Base-by-base conservation (phyloP, 2,797 vertebrate genomes). In the Vireo griseus region DNA sequence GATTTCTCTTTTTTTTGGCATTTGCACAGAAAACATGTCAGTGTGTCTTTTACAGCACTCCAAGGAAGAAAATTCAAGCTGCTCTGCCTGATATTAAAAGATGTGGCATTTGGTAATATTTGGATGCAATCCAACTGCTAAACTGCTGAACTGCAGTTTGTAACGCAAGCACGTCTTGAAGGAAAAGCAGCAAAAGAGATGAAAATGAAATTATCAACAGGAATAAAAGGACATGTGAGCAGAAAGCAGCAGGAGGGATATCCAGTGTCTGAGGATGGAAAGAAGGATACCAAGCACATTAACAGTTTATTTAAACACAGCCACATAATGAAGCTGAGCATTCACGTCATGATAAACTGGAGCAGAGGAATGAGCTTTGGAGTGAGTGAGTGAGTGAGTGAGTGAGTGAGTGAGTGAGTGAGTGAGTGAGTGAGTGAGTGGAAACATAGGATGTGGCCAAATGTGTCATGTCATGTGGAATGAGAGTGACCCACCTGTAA, bases 41-140 rank as follows among this genome's bases (percentile, higher is more conserved):
- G 69, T 14, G 16, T 71, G 89, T 82, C 94, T 90, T 92, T 92
- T 80, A 59, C 90, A 92, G 92, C 44, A 28, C 48, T 82, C 54
- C 5, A 21, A 88, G 77, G 92, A 95, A 95, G 74, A 77, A 80
- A 61, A 90, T 86, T 86, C 80, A 77, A 93, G 91, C 86, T 97
- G 94, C 73, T 95, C 89, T 94, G 87, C 82, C 83, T 73, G 91
- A 92, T 91, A 75, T 92, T 93, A 96, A 96, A 94, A 95, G 89
- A 95, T 63, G 66, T 80, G 82, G 96, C 96, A 93, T 94, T 95
- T 87, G 94, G 95, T 54, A 91, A 97, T 81, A 95, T 59, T 79
- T 95, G 95, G 92, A 95, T 63, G 85, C n/a, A 48, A 81, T 92
- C 95, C 97, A 96, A 82, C 75, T 73, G 40, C 91, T 88, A 86